Base-by-base conservation (phyloP, 2,797 vertebrate species). In the Mycteria americana region DNA sequence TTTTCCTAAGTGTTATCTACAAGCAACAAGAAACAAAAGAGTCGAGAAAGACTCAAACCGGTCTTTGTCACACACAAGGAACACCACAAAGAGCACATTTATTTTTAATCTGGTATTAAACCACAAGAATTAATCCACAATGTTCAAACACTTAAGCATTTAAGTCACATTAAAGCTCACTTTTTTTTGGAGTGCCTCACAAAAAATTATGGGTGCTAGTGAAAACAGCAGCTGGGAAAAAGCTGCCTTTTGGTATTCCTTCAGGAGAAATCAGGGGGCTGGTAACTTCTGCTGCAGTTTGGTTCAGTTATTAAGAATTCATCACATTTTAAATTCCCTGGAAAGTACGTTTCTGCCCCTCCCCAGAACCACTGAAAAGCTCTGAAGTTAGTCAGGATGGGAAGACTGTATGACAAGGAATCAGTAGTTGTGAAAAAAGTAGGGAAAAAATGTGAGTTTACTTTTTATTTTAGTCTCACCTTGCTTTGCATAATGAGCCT, bases 71-170 rank as follows among this genome's bases (percentile, higher is more conserved):
- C 79, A 76, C 88, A 46, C n/a, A 5, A 50, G 93, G 45, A 93
- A 11, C 48, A 31, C 65, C 86, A 86, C 89, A 95, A 96, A 94
- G 45, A 93, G 87, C 82, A 31, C 85, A 37, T 91, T 95, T 92
- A 92, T 93, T 96, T 96, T 96, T 95, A 94, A 96, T 89, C 95
- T 53, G 86, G 48, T 91, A 93, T 97, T 95, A 95, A 96, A 93
- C 85, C 88, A 37, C 92, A 90, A 92, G 80, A 89, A 97, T 94
- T 76, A 95, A 95, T 95, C 54, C 67, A 50, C 80, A 74, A 79
- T 82, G 94, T 85, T 88, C 69, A 95, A 91, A 69, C 72, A n/a
- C 43, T 93, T 89, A 93, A 85, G 82, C 28, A 10, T 64, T 93
- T 89, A 92, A 96, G 63, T 92, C 67, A 78, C 60, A 86, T 87